Evolutionary conservation across 2,888 invertebrate species (phyloP), one percentile per base, ranked within the genome.

Genomic region (Melinopterus prodromus): DNA sequence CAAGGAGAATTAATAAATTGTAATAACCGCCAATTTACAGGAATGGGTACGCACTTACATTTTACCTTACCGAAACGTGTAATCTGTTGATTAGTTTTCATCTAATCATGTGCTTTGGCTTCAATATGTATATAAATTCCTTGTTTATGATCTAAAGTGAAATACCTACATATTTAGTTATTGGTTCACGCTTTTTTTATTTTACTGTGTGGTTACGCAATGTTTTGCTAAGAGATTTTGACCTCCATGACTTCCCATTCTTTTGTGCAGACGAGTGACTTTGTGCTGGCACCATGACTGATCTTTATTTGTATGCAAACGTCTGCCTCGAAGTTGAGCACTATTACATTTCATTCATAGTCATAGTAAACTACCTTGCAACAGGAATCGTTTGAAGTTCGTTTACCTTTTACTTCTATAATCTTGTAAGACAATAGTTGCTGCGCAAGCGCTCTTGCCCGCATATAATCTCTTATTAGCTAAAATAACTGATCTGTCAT

Each of bases 291-390:
- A 36, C 74, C 74, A 37, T 35, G 35, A 35, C 74, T 74, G 74
- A 74, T 74, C 74, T 74, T 74, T 74, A 74, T 74, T 74, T 35
- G 74, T 74, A 74, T 74, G 74, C 74, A 74, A 74, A 36, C 74
- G 74, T 74, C 74, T 74, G 74, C 36, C 74, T 74, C n/a, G 74
- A 53, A 53, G 9, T 53, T 74, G 74, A 74, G 37, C 74, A 37
- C 36, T 74, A 74, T 74, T 53, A 37, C 74, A 37, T 74, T 74
- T 74, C 74, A 37, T 74, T 37, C 74, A 26, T 26, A 74, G 74
- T 74, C 74, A 74, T 74, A 74, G 37, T 74, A 74, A 15, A 74
- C 74, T 35, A 35, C 16, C 36, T 37, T 37, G 35, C 74, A 26
- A 26, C 74, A 36, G 74, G 36, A 37, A 74, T 36, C 35, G 74